Percentiles rank a stretch among this genome's conserved stretches.
These are phyloP conservation scores for Temnothorax longispinosus DNA, from an alignment of 1,140 invertebrate species.

Conservation along the genomic window DNA sequence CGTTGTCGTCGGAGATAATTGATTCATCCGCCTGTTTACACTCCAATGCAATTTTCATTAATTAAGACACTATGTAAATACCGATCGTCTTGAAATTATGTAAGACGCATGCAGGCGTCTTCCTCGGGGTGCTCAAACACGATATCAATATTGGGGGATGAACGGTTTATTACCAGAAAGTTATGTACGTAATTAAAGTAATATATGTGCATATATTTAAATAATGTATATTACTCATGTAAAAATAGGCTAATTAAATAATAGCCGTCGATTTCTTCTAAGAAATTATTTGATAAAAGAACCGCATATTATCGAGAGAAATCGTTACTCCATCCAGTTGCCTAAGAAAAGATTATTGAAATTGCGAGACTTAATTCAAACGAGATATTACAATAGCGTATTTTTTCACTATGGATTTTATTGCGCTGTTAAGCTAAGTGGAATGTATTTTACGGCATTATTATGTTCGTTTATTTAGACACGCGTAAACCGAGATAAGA, in stretches of 20 bases:
- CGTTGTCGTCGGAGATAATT: constrained; percentile 60
- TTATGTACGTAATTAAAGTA: background rate
- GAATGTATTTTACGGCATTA: constrained; percentile 30
- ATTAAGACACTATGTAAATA: constrained; percentile 64
- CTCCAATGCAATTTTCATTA: constrained; percentile 70
- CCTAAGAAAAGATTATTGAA: background rate
- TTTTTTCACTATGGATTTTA: constrained; percentile 17
- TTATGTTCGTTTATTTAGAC: constrained; percentile 38
- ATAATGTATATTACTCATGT: background rate
- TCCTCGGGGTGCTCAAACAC: background rate
- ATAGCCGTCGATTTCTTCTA: background rate
- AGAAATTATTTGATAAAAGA: constrained; percentile 1
- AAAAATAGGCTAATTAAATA: background rate
- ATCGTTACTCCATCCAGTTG: background rate
- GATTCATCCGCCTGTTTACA: constrained; percentile 56
- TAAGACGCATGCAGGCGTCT: constrained; percentile 47
- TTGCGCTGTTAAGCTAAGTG: constrained; percentile 17
- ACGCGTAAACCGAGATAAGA: constrained; percentile 43
- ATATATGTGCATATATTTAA: no score
- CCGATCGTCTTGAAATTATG: constrained; percentile 60
- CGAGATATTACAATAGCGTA: constrained; percentile 1
- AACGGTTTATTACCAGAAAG: background rate
- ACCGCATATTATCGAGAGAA: background rate
- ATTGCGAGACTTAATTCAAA: background rate
- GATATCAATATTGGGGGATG: background rate